A percentile compares a stretch with the other conserved stretches of the same genome.
Conservation (phyloP, 1,140 invertebrate species). For the Magallana angulata region DNA sequence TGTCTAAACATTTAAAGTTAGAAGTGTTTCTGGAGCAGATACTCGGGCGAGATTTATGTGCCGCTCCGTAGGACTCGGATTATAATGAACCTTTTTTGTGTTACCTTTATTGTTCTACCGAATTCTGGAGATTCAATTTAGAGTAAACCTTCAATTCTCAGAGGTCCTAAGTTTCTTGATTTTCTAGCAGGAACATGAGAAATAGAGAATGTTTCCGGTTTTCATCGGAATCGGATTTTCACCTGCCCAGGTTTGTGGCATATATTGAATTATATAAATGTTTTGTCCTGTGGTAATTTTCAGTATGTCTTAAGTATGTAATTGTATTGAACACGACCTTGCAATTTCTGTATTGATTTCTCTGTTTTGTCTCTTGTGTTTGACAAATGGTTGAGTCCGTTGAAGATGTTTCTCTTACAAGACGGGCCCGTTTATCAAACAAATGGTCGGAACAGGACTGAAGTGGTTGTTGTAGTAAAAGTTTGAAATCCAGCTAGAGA, state of each 20-base stretch:
- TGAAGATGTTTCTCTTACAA: too few species aligned
- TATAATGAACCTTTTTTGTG: neutral
- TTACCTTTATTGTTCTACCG: too few species aligned
- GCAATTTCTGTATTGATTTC: neutral
- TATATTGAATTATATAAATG: too few species aligned
- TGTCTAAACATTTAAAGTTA: constrained; percentile 10
- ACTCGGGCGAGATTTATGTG: neutral
- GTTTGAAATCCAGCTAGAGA: too few species aligned
- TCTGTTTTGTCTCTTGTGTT: constrained; percentile 11
- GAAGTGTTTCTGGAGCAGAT: neutral
- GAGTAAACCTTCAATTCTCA: too few species aligned
- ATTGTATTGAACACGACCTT: neutral
- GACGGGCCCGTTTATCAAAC: too few species aligned
- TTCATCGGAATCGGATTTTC: constrained; percentile 1
- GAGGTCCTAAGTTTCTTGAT: neutral
- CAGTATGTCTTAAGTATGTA: neutral
- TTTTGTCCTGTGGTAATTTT: neutral
- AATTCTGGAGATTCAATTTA: too few species aligned
- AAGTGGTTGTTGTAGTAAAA: too few species aligned
- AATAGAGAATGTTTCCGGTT: neutral
- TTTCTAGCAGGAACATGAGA: neutral
- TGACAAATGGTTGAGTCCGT: constrained; percentile 64
- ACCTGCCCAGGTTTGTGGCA: neutral
- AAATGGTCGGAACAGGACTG: too few species aligned
- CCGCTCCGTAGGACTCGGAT: neutral